Evolutionary conservation across 2,113 vertebrate species (phyloP).

Genomic region (Phyllostomus hastatus): DNA sequence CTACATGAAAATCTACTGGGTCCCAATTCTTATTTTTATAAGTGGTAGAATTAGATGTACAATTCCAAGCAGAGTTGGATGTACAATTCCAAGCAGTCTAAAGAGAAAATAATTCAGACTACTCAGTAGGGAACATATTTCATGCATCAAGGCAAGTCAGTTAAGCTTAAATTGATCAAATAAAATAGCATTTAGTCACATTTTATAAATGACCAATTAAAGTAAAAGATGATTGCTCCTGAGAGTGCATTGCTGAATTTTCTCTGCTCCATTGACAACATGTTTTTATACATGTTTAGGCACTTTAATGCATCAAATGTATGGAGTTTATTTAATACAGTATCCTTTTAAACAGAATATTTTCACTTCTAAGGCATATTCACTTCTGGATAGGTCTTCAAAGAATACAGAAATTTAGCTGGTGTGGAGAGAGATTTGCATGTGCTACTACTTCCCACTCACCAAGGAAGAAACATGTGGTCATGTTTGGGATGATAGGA

Average conservation of each 20-base stretch:
- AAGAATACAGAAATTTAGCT: neutral
- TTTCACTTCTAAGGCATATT: neutral
- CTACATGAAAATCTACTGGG: neutral
- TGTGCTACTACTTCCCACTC: neutral
- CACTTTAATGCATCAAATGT: neutral
- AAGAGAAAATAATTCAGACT: neutral
- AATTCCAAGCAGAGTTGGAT: neutral
- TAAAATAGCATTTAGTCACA: neutral
- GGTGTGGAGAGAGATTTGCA: neutral
- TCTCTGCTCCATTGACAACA: neutral
- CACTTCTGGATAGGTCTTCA: neutral
- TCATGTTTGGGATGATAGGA: neutral
- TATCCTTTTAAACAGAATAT: neutral
- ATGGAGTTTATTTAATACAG: neutral
- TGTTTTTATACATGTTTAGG: neutral
- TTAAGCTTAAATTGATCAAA: neutral
- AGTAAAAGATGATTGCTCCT: neutral
- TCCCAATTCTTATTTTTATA: slow-evolving; percentile 3
- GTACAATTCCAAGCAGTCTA: neutral
- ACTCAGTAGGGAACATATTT: neutral
- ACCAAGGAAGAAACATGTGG: neutral
- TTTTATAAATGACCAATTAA: neutral
- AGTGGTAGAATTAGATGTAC: neutral
- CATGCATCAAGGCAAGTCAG: neutral
- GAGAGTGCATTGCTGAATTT: neutral